Base-by-base conservation (phyloP, 64 coral and sea anemone species). In the Pocillopora verrucosa region DNA sequence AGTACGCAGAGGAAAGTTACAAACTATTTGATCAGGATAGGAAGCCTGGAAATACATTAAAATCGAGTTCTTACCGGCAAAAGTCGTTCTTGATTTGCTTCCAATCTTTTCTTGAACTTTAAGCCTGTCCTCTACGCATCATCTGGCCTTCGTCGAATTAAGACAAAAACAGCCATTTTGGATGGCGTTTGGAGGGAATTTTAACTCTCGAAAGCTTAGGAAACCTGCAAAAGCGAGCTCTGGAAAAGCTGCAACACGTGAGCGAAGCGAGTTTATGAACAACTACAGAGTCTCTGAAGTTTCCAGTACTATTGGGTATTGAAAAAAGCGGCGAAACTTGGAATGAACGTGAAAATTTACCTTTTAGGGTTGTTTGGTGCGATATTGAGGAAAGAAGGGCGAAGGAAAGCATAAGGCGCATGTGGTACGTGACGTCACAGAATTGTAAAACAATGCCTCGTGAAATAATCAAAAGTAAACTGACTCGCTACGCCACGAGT, bases 401-500 rank as follows among this genome's bases (percentile, higher is more conserved):
- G 94, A 99, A 99, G 97, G 97, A 99, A 95, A 99, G 97, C 97
- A 99, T 99, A 99, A 99, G 95, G 97, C 97, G 97, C 97, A 99
- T 99, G 97, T 99, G 97, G 97, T 99, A 99, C 89, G 97, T 99
- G 97, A 99, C 94, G 97, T 99, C 97, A 99, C 94, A 92, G 93
- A 95, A 99, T 99, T 99, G 97, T 99, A 99, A 99, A 99, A 99
- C 97, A 99, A 99, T 99, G 97, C 97, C 97, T 95, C 94, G 95
- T 97, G 95, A 97, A 97, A 97, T 97, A 97, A 97, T 97, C 95
- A 97, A 97, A 97, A 93, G 95, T 97, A 97, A 97, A 97, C 95
- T 97, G 95, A 97, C 91, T 97, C 95, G 95, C 82, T 93, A 76
- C 80, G 95, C 95, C 91, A 93, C 91, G 95, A 97, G 91, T 93